Percentiles rank a stretch among this genome's conserved stretches.
Evolutionary conservation across 2,888 invertebrate species (phyloP).

Genomic region (Caenorhabditis angaria): DNA sequence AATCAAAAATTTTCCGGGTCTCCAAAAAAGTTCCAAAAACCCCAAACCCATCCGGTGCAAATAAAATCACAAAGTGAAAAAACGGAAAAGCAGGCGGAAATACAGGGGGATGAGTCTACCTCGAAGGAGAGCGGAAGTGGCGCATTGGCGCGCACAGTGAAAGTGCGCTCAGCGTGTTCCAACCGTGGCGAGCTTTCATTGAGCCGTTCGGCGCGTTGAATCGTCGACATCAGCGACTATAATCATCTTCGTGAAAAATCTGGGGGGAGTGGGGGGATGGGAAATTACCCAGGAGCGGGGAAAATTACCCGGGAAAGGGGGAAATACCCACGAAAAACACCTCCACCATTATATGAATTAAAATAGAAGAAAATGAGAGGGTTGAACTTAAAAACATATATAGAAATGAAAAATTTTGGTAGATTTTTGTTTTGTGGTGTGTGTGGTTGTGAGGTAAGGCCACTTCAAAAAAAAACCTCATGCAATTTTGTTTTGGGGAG

Average conservation of each 20-base stretch:
- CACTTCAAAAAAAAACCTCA: constrained; percentile 4
- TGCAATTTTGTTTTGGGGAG: neutral
- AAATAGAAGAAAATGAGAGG: neutral
- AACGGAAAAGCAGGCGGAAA: neutral
- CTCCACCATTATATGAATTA: neutral
- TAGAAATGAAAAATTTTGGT: neutral
- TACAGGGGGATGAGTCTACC: constrained; percentile 33
- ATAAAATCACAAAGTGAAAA: constrained; percentile 9
- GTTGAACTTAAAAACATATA: neutral
- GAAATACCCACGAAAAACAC: neutral
- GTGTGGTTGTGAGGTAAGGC: too few relatives aligned
- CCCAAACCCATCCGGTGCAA: too few relatives aligned
- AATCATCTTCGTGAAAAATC: constrained; percentile 5
- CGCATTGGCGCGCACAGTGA: constrained; percentile 55
- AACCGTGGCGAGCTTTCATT: constrained; percentile 52
- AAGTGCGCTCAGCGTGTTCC: constrained; percentile 57
- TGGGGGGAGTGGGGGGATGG: neutral
- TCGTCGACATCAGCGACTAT: constrained; percentile 54
- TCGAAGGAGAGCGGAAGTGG: constrained; percentile 58
- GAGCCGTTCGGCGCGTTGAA: constrained; percentile 53
- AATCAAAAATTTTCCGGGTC: too few relatives aligned
- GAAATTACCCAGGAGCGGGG: neutral
- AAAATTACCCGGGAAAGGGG: neutral
- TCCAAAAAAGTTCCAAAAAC: too few relatives aligned
- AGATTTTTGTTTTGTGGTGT: neutral